phyloP scores from a whole-genome alignment of 1,140 invertebrate genomes.

The Bicyclus anynana region DNA sequence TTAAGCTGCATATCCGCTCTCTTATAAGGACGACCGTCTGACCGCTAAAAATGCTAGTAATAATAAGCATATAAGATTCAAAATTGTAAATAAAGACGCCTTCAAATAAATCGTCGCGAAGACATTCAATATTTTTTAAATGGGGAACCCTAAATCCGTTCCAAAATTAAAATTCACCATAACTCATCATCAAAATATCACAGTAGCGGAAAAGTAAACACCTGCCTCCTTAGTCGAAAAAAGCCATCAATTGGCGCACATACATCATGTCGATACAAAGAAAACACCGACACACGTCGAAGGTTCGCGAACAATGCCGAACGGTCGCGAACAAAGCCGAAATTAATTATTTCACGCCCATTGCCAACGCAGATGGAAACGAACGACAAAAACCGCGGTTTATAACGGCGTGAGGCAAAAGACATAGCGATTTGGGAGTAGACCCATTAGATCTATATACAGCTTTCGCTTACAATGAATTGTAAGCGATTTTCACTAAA shows the following conservation, averaged over 20 bases:
- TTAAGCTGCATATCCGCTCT: too few species aligned
- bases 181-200: neutral
- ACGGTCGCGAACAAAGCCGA: constrained; percentile 6
- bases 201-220: neutral
- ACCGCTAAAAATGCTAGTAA: too few species aligned
- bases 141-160: neutral
- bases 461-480: too few species aligned
- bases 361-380: constrained; percentile 13
- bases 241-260: neutral
- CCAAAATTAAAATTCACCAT: neutral
- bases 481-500: too few species aligned
- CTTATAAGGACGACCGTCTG: too few species aligned
- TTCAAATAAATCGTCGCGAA: neutral
- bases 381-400: constrained; percentile 9
- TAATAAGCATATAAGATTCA: neutral
- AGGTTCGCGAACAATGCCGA: constrained; percentile 5
- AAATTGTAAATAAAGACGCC: neutral
- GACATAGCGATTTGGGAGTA: constrained; percentile 4
- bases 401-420: neutral
- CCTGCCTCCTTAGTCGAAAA: neutral
- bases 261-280: constrained; percentile 10
- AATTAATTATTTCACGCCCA: constrained; percentile 24
- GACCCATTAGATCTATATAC: too few species aligned
- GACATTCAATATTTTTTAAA: neutral
- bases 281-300: constrained; percentile 4